A percentile compares a stretch with the other conserved stretches of the same genome.
Conservation (phyloP, 2,888 invertebrate genomes). For the Opisthograptis luteolata region DNA sequence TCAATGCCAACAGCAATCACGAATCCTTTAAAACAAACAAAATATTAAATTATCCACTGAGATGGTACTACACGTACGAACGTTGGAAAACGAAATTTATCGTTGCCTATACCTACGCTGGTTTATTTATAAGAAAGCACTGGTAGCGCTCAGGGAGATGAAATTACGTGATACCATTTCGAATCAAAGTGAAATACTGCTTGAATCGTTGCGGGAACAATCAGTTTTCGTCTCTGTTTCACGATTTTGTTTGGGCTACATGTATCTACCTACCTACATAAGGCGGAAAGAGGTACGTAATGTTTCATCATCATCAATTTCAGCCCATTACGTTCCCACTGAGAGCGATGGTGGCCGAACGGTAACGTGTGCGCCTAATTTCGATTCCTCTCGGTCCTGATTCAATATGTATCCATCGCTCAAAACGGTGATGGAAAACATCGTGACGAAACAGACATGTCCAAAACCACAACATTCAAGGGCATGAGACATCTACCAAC, state of each 20-base stretch:
- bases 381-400: too few species aligned
- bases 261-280: neutral
- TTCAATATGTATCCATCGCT: too few species aligned
- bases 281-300: too few species aligned
- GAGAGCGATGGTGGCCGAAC: too few species aligned
- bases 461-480: too few species aligned
- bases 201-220: conserved; percentile 46
- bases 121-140: conserved; percentile 83
- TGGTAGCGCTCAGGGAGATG: conserved; percentile 73
- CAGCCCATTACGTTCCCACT: too few species aligned
- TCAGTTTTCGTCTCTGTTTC: conserved; percentile 37
- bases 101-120: conserved; percentile 79
- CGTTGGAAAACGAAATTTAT: conserved; percentile 78
- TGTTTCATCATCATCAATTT: too few species aligned
- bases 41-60: conserved; percentile 76
- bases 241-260: conserved; percentile 28
- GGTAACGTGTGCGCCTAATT: too few species aligned
- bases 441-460: too few species aligned
- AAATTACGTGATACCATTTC: conserved; percentile 84
- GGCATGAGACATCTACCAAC: too few species aligned
- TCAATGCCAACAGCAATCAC: conserved; percentile 63
- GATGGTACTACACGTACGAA: conserved; percentile 73
- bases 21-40: conserved; percentile 67
- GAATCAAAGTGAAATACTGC: conserved; percentile 80
- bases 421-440: too few species aligned